Percentiles rank a stretch among this genome's conserved stretches.
Evolutionary conservation across 2,113 vertebrate genomes (phyloP).

Genomic region (Scophthalmus maximus): DNA sequence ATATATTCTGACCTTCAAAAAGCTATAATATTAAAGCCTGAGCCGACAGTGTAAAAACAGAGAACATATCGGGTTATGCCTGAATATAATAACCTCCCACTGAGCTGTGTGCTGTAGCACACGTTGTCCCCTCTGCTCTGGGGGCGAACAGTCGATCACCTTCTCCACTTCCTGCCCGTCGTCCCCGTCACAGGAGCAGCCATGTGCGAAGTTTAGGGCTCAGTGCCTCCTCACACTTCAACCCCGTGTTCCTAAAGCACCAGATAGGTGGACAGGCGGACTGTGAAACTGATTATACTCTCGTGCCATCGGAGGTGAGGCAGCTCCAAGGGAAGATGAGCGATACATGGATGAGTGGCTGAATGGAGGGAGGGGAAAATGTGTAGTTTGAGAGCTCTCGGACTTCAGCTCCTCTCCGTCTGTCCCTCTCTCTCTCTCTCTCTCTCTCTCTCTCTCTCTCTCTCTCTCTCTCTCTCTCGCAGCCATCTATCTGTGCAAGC

Average conservation of each 20-base stretch:
- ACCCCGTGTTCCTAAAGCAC: constrained; percentile 23
- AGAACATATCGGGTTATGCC: background rate
- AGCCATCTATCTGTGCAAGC: constrained; percentile 99
- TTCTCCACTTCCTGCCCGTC: constrained; percentile 39
- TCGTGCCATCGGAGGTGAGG: background rate
- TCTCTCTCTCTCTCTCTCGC: constrained; percentile 18
- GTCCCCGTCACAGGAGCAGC: constrained; percentile 36
- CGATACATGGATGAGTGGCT: constrained; percentile 24
- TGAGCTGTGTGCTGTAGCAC: background rate
- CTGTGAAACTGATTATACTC: constrained; percentile 3
- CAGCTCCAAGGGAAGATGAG: constrained; percentile 10
- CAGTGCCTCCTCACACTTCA: constrained; percentile 17
- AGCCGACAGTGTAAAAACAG: background rate
- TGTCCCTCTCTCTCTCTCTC: constrained; percentile 5
- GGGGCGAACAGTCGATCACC: background rate
- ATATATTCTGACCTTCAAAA: too few relatives aligned
- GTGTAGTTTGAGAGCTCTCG: constrained; percentile 26
- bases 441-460: constrained; percentile 25
- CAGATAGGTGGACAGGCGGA: constrained; percentile 17
- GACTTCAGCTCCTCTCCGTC: constrained; percentile 1
- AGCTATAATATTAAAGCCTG: too few relatives aligned
- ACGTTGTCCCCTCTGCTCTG: background rate
- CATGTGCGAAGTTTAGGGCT: constrained; percentile 6
- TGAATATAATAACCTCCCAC: background rate
- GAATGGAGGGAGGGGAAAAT: constrained; percentile 4